A percentile compares a stretch with the other conserved stretches of the same genome.
These are phyloP conservation scores for Thaumetopoea pityocampa DNA, from an alignment of 1,140 invertebrate species.

Conservation along the genomic window DNA sequence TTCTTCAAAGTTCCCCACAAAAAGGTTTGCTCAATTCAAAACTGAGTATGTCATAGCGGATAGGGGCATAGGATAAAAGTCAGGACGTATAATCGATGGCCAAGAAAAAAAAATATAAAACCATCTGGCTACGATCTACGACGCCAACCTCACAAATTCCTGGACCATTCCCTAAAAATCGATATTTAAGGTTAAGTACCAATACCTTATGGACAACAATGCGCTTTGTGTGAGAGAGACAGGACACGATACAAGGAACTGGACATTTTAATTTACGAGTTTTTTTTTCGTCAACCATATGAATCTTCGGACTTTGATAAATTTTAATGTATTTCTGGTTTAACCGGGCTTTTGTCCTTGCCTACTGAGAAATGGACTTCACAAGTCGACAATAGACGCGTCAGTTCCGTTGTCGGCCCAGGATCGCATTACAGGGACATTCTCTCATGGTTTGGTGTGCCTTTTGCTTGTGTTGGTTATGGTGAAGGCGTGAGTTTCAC, in stretches of 20 bases:
- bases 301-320: conserved; percentile 65
- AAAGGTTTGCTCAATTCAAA: conserved; percentile 54
- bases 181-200: conserved; percentile 66
- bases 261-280: conserved; percentile 71
- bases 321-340: conserved; percentile 61
- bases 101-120: conserved; percentile 58
- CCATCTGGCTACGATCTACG: conserved; percentile 51
- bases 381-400: conserved; percentile 58
- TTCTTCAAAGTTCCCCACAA: conserved; percentile 65
- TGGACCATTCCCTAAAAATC: conserved; percentile 52
- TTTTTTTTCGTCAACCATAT: conserved; percentile 60
- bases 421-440: conserved; percentile 43
- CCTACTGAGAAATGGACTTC: conserved; percentile 67
- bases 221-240: conserved; percentile 40
- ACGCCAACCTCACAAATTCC: conserved; percentile 47
- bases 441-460: conserved; percentile 47
- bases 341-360: conserved; percentile 52
- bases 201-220: conserved; percentile 53
- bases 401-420: conserved; percentile 40
- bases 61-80: conserved; percentile 62
- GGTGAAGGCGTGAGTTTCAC: conserved; percentile 38
- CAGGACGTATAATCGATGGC: conserved; percentile 48
- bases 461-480: conserved; percentile 50
- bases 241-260: conserved; percentile 36
- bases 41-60: conserved; percentile 56